Evolutionary conservation across 1,140 invertebrate genomes (phyloP).

Genomic region (Hestina assimilis): DNA sequence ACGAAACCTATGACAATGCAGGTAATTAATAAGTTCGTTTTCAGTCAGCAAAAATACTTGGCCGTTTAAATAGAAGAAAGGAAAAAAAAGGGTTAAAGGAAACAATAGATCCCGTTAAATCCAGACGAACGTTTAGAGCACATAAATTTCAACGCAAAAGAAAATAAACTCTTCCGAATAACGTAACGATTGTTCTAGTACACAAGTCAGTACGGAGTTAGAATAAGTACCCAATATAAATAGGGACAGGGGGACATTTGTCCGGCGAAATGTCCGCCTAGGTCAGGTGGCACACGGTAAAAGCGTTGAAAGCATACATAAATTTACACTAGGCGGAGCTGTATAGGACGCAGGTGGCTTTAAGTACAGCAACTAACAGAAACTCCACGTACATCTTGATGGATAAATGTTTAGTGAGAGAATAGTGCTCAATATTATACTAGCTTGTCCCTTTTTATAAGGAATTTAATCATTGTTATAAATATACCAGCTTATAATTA

Average conservation of each 20-base stretch:
- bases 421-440: not conserved
- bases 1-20: too few relatives aligned
- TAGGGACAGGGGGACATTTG: conserved; percentile 60
- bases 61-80: not conserved
- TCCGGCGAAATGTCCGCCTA: conserved; percentile 63
- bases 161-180: conserved; percentile 25
- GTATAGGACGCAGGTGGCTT: conserved; percentile 63
- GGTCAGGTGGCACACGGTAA: conserved; percentile 74
- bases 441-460: not conserved
- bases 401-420: conserved; percentile 11
- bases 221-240: conserved; percentile 64
- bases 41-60: not conserved
- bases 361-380: conserved; percentile 44
- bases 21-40: not conserved
- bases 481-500: too few relatives aligned
- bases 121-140: conserved; percentile 18
- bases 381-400: conserved; percentile 18
- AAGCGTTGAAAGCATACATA: conserved; percentile 74
- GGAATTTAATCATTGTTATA: not conserved
- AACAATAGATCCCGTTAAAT: conserved; percentile 14
- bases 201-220: conserved; percentile 40
- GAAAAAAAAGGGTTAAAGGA: conserved; percentile 1
- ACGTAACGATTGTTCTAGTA: conserved; percentile 32
- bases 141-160: conserved; percentile 25
- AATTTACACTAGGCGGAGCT: conserved; percentile 65